phyloP scores from a whole-genome alignment of 2,888 invertebrate genomes.

The Eupithecia exiguata region DNA sequence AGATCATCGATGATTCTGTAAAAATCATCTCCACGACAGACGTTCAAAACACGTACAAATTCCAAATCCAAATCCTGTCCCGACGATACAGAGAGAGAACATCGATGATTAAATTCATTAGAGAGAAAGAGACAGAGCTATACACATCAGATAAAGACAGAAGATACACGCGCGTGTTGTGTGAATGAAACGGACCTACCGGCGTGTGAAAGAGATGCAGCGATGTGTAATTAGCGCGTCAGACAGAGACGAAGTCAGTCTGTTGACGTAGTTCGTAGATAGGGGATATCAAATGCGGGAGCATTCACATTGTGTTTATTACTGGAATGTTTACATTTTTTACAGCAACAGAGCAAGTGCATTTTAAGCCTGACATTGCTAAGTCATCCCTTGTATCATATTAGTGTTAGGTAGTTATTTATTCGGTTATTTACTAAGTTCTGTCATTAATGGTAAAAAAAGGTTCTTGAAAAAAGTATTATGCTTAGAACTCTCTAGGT shows the following conservation, averaged over 20 bases:
- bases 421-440: too few species aligned
- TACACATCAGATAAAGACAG: conserved; percentile 50
- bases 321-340: conserved; percentile 55
- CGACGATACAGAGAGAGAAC: conserved; percentile 74
- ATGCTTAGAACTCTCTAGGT: too few species aligned
- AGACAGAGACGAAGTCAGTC: conserved; percentile 65
- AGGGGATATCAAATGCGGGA: conserved; percentile 78
- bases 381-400: not conserved
- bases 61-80: conserved; percentile 46
- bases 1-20: conserved; percentile 1
- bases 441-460: too few species aligned
- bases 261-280: conserved; percentile 82
- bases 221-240: conserved; percentile 48
- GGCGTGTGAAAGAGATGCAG: conserved; percentile 54
- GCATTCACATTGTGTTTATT: conserved; percentile 63
- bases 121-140: conserved; percentile 47
- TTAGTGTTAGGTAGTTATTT: not conserved
- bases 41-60: conserved; percentile 12
- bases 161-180: conserved; percentile 35
- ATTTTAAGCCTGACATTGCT: not conserved
- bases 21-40: conserved; percentile 7
- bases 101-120: conserved; percentile 84
- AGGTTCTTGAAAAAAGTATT: too few species aligned
- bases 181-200: conserved; percentile 51
- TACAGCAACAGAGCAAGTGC: conserved; percentile 30